Evolutionary conservation across 1,140 invertebrate genomes (phyloP), one percentile per base, ranked within the genome.

Genomic region (Phortica variegata): DNA sequence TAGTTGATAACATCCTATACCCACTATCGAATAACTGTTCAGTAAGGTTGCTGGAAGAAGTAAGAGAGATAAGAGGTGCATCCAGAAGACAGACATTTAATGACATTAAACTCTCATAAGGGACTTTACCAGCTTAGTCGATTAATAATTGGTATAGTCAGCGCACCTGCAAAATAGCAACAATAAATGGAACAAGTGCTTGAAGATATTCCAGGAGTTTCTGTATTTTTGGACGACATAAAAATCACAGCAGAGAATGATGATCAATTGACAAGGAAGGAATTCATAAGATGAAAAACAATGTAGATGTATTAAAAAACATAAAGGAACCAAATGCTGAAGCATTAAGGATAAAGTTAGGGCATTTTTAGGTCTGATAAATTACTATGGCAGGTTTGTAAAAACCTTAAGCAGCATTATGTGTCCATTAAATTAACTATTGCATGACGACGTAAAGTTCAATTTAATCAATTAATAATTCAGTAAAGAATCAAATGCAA

Each of bases 81-180:
- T 40, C 42, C 49, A 1, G 49, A 57, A 15, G 47, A 49, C 32
- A 19, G 34, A 21, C 16, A 55, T 31, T 44, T 50, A 34, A 32
- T 58, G 2, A 61, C 54, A 12, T n/a, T 66, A 3, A 58, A 34
- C 26, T 60, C 57, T 33, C 54, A 54, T 31, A 51, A 44, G 19
- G 54, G 48, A 6, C 32, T 60, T 6, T 57, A 47, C 40, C 17
- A 45, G 49, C 45, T 37, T n/a, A 60, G 46, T 17, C 8, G 59
- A 31, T 26, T 66, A 17, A 47, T 56, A 41, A 55, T 40, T 33
- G 60, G 56, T 1, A 41, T 72, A 6, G 59, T 56, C 32, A 37
- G 31, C 10, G 65, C 58, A 1, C 56, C 66, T 10, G 60, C 57
- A n/a, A 58, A 59, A 31, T 75, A 55, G 44, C 66, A 74, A 49